phyloP scores from a whole-genome alignment of 1,140 invertebrate genomes.

The Drosophila nebulosa region DNA sequence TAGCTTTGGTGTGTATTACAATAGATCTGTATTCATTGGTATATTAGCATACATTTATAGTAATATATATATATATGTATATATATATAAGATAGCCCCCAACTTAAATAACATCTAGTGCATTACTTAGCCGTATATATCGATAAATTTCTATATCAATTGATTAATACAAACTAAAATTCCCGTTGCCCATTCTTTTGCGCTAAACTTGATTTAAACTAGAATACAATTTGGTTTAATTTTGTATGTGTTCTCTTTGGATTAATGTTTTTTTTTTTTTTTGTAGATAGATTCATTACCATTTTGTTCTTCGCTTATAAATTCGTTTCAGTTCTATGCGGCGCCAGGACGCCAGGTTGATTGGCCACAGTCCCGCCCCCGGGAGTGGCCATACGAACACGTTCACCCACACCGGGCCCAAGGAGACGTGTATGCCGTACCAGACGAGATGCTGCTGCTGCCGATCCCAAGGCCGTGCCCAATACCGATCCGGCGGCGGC shows the following conservation, averaged over 20 bases:
- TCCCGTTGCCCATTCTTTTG: neutral
- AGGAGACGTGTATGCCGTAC: conserved; percentile 55
- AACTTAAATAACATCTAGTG: conserved; percentile 35
- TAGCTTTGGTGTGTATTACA: conserved; percentile 32
- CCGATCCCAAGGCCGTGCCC: too few species aligned
- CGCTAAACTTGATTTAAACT: conserved; percentile 50
- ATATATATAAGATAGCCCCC: conserved; percentile 7
- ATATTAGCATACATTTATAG: conserved; percentile 28
- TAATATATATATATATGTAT: neutral
- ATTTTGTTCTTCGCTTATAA: conserved; percentile 59
- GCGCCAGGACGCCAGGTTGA: conserved; percentile 36
- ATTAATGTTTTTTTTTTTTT: neutral
- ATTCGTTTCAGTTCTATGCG: conserved; percentile 81
- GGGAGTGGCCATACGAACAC: conserved; percentile 62
- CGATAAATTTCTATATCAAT: neutral
- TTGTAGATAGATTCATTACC: neutral
- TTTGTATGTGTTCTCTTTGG: neutral
- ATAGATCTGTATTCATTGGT: conserved; percentile 20
- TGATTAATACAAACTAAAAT: conserved; percentile 27
- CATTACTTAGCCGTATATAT: conserved; percentile 38
- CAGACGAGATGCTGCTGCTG: conserved; percentile 1
- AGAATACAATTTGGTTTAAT: conserved; percentile 71
- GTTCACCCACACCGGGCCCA: conserved; percentile 66
- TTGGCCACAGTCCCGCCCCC: conserved; percentile 48
- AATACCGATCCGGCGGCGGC: neutral